Percentiles rank a stretch among this genome's conserved stretches.
These are phyloP conservation scores for Melitaea athalia DNA, from an alignment of 2,888 invertebrate genomes.

Conservation along the genomic window DNA sequence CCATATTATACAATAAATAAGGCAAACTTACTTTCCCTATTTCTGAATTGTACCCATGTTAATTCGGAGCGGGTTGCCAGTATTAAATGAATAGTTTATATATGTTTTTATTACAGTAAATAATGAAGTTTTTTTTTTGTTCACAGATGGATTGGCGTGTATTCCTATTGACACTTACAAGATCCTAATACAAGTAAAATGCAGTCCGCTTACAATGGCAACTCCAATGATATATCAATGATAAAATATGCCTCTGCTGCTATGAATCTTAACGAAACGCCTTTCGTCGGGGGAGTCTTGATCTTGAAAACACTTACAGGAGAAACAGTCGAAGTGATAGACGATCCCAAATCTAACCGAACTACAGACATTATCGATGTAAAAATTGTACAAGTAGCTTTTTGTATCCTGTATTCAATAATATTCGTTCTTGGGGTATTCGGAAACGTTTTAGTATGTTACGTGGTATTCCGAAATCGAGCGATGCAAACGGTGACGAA, in stretches of 20 bases:
- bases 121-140: slow-evolving; percentile 12
- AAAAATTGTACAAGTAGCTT: slow-evolving; percentile 86
- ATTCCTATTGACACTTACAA: slow-evolving; percentile 16
- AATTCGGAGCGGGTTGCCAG: too few relatives aligned
- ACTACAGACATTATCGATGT: slow-evolving; percentile 84
- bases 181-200: slow-evolving; percentile 49
- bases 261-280: slow-evolving; percentile 66
- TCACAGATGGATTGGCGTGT: slow-evolving; percentile 65
- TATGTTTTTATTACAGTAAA: not conserved
- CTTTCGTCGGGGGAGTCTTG: slow-evolving; percentile 61
- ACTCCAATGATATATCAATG: slow-evolving; percentile 48
- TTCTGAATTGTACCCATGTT: too few relatives aligned
- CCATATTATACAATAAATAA: too few relatives aligned
- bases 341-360: slow-evolving; percentile 69
- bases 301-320: slow-evolving; percentile 73
- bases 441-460: slow-evolving; percentile 92
- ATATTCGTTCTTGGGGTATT: slow-evolving; percentile 92
- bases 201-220: slow-evolving; percentile 51
- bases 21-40: too few relatives aligned
- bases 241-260: slow-evolving; percentile 57
- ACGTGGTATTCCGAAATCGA: slow-evolving; percentile 91
- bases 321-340: slow-evolving; percentile 70
- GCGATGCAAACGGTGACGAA: slow-evolving; percentile 97
- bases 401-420: slow-evolving; percentile 88
- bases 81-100: too few relatives aligned